Percentiles rank a stretch among this genome's conserved stretches.
Evolutionary conservation across 2,797 vertebrate genomes (phyloP).

Genomic region (Ispidina picta): DNA sequence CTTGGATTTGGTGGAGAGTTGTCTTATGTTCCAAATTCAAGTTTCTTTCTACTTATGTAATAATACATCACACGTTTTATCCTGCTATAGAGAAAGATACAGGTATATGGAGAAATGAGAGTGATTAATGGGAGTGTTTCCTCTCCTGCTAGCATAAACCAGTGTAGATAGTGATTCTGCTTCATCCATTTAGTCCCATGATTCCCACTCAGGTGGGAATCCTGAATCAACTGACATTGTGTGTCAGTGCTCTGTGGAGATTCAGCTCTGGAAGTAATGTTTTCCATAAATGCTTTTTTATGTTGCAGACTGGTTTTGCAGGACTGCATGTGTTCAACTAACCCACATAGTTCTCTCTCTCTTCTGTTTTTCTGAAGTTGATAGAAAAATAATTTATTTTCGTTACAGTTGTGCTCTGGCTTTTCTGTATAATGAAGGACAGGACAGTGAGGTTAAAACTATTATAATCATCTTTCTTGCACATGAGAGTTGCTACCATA

Average conservation of each 20-base stretch:
- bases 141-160: background rate
- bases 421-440: background rate
- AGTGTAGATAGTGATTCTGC: background rate
- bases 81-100: background rate
- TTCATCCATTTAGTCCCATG: background rate
- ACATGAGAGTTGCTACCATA: background rate
- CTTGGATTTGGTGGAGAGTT: background rate
- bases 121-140: background rate
- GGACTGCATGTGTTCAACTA: background rate
- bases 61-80: background rate
- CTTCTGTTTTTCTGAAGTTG: background rate
- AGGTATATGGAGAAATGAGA: background rate
- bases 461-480: background rate
- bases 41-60: background rate
- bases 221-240: background rate
- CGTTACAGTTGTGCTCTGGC: background rate
- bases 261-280: background rate
- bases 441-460: background rate
- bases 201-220: background rate
- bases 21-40: background rate
- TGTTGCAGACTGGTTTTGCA: background rate
- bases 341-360: background rate
- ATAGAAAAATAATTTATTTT: background rate
- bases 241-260: background rate
- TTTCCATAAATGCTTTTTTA: background rate